Evolutionary conservation across 2,113 vertebrate genomes (phyloP), one percentile per base, ranked within the genome.

Genomic region (Chiloscyllium plagiosum): DNA sequence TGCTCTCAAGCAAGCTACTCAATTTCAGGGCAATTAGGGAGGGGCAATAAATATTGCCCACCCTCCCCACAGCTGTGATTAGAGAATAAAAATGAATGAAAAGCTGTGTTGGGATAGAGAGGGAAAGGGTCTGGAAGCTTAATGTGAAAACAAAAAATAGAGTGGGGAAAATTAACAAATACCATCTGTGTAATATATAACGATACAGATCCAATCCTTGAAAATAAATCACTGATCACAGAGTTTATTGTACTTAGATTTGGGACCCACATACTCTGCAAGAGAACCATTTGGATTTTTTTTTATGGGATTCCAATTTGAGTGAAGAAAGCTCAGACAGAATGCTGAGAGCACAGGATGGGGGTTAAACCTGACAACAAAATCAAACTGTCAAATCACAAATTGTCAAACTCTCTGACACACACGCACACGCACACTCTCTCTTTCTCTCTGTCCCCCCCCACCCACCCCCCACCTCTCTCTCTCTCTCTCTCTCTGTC

Each of bases 401-500:
- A 52, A 2, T 47, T 47, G 42, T 47, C 42, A 47, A 47, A 47
- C 42, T 47, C 42, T 47, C 42, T 47, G 42, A 47, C 42, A 47
- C 42, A 47, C 42, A 47, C 42, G 8, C 56, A 61, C 0, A 61
- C 10, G 8, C 1, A 47, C 42, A 1, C 8, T 10, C 56, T 10
- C 8, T 10, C 8, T 10, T 0, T 10, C 56, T 47, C 42, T 47
- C 42, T 47, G 0, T 47, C 42, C 42, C 1, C 42, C 42, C 42
- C 42, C 42, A 47, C 42, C 42, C 42, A 47, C 42, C 42, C 42
- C n/a, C 42, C 42, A 47, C 42, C 42, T 47, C 42, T 47, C 56
- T 10, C 8, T 10, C 56, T 10, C 8, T 10, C 56, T 10, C 0
- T 10, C 8, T 10, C 0, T 8, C 56, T n/a, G 6, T 10, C 0